These are phyloP conservation scores for Callyntrura sp. DNA, from an alignment of 2,888 invertebrate species.

Conservation along the genomic window DNA sequence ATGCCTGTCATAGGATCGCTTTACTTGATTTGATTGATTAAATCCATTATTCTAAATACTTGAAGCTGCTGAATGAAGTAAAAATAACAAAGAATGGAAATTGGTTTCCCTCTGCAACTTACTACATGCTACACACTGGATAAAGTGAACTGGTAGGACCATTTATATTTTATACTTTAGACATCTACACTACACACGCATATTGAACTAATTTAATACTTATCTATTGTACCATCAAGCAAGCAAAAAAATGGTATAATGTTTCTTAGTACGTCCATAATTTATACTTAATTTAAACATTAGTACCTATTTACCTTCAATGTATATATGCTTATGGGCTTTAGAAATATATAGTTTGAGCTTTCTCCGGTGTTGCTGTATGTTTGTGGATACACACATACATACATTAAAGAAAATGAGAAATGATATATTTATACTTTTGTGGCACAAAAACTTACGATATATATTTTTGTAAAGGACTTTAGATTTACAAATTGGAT, in stretches of 20 bases:
- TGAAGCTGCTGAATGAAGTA: neutral
- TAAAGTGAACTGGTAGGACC: no score
- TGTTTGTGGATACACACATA: slow-evolving; percentile 51
- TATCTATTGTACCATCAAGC: no score
- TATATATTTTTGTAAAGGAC: neutral
- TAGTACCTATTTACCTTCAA: neutral
- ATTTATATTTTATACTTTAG: no score
- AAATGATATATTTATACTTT: slow-evolving; percentile 11
- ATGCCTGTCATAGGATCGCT: neutral
- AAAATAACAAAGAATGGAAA: neutral
- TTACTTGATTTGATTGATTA: slow-evolving; percentile 23
- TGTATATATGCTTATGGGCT: neutral
- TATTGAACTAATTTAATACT: no score
- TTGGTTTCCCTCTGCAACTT: no score
- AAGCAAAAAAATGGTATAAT: no score
- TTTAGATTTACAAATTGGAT: neutral
- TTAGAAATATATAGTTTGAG: slow-evolving; percentile 48
- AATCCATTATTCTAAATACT: slow-evolving; percentile 10
- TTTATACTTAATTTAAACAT: no score
- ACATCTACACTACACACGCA: no score
- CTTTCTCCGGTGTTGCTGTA: slow-evolving; percentile 62
- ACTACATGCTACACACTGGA: no score
- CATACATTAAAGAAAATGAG: slow-evolving; percentile 39
- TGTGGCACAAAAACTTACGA: slow-evolving; percentile 16
- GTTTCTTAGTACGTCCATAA: no score